phyloP scores from a whole-genome alignment of 2,797 vertebrate genomes.

The Thripadectes ignobilis region DNA sequence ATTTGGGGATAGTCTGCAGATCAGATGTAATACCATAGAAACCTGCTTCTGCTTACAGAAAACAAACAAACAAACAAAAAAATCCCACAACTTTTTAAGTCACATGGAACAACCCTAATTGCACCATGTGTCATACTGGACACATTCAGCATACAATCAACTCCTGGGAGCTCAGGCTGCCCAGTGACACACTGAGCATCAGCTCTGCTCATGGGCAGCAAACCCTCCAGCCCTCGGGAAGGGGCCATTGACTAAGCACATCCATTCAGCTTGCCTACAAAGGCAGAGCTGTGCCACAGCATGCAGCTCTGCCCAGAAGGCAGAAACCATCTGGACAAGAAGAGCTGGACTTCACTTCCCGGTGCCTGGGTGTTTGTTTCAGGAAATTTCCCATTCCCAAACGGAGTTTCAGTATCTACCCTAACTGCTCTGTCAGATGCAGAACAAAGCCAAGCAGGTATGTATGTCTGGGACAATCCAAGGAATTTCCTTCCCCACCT shows the following conservation, averaged over 20 bases:
- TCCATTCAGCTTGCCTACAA: neutral
- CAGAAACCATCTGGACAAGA: neutral
- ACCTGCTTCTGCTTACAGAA: neutral
- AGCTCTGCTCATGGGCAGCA: neutral
- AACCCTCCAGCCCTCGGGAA: neutral
- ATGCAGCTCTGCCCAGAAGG: neutral
- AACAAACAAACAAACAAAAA: neutral
- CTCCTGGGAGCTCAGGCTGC: neutral
- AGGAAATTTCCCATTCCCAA: neutral
- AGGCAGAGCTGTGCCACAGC: neutral
- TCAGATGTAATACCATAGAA: neutral
- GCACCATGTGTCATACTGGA: neutral
- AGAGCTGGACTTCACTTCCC: neutral
- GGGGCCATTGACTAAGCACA: neutral
- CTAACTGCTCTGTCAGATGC: neutral
- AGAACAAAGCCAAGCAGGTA: neutral
- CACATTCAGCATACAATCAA: neutral
- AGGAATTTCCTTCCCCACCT: neutral
- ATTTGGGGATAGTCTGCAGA: neutral
- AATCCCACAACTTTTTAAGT: neutral
- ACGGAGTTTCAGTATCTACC: neutral
- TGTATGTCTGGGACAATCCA: neutral
- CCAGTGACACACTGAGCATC: neutral
- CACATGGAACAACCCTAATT: neutral
- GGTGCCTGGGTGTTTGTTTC: neutral